A percentile compares a stretch with the other conserved stretches of the same genome.
Evolutionary conservation across 2,888 invertebrate genomes (phyloP).

Genomic region (Nasonovia ribisnigri): DNA sequence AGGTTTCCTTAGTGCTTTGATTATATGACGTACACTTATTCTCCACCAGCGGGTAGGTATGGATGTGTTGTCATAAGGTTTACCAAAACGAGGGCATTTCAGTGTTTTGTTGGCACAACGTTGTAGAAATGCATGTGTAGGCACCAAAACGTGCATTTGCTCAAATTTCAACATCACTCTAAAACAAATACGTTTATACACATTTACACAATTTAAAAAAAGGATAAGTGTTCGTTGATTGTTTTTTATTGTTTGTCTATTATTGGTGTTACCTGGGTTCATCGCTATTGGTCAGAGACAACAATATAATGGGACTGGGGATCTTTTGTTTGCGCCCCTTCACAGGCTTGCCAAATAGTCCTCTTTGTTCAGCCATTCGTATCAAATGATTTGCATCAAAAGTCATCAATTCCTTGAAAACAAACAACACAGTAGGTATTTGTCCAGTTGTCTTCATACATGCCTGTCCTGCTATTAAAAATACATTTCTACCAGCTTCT

Average conservation of each 20-base stretch:
- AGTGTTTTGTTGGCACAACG: not conserved
- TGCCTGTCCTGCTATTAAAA: not conserved
- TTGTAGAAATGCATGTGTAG: conserved; percentile 48
- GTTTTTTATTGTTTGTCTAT: not conserved
- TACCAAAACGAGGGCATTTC: conserved; percentile 40
- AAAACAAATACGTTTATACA: not conserved
- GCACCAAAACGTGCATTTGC: conserved; percentile 50
- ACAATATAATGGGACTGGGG: conserved; percentile 49
- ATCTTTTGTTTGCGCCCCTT: conserved; percentile 56
- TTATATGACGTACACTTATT: conserved; percentile 26
- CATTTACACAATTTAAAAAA: not conserved
- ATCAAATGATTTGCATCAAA: conserved; percentile 88
- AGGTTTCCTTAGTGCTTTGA: conserved; percentile 47
- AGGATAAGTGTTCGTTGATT: not conserved
- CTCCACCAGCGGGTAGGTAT: conserved; percentile 43
- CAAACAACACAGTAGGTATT: not conserved
- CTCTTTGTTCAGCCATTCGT: conserved; percentile 84
- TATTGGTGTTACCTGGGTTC: conserved; percentile 33
- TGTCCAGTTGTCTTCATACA: not conserved
- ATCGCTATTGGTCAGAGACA: conserved; percentile 56
- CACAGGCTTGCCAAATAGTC: conserved; percentile 77
- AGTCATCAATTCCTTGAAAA: conserved; percentile 77
- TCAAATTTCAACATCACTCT: conserved; percentile 55
- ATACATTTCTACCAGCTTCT: not conserved
- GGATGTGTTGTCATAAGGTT: conserved; percentile 38